phyloP scores from a whole-genome alignment of 2,888 invertebrate species.

The Lasioglossum villosulum region DNA sequence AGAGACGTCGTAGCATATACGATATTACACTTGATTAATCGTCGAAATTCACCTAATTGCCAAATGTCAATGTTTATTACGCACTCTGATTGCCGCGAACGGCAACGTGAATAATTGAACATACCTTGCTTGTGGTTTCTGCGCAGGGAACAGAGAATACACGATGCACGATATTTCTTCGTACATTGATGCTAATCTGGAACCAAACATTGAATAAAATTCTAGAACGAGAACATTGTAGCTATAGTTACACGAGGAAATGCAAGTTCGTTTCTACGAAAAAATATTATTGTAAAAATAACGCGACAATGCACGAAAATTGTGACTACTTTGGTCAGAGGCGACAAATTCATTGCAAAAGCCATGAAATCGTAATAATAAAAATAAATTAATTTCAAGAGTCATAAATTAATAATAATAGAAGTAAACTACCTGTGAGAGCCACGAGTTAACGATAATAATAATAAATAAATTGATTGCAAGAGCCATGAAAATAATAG shows the following conservation, averaged over 20 bases:
- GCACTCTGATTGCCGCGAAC: neutral
- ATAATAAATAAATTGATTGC: too few relatives aligned
- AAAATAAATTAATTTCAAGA: neutral
- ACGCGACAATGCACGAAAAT: too few relatives aligned
- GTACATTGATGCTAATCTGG: neutral
- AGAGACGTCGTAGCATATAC: neutral
- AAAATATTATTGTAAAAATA: neutral
- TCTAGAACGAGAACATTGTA: neutral
- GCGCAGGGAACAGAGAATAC: neutral
- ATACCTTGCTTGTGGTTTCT: neutral
- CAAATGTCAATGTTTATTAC: neutral
- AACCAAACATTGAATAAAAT: neutral
- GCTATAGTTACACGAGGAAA: neutral
- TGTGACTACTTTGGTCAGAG: too few relatives aligned
- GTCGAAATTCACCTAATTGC: neutral
- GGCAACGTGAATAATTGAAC: neutral
- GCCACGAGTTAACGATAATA: neutral
- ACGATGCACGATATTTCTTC: neutral
- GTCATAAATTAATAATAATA: too few relatives aligned
- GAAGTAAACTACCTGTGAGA: neutral
- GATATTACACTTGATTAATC: neutral
- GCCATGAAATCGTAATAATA: neutral
- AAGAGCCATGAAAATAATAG: too few relatives aligned
- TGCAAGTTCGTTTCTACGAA: neutral
- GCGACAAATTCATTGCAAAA: neutral